These are phyloP conservation scores for Timema podura DNA, from an alignment of 2,888 invertebrate genomes.

Conservation along the genomic window DNA sequence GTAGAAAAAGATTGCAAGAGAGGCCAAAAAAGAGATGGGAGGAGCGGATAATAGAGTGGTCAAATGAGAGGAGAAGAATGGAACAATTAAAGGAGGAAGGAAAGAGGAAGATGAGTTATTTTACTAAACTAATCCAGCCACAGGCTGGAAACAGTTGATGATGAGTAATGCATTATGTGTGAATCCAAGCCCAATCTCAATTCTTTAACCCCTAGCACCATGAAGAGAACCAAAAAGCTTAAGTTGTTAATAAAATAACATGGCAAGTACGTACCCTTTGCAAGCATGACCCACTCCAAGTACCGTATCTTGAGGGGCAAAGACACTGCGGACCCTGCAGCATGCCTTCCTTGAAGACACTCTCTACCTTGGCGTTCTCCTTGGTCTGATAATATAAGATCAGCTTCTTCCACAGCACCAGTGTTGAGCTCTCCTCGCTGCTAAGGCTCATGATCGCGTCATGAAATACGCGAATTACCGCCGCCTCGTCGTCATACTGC, in stretches of 20 bases:
- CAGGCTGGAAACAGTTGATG: too few species aligned
- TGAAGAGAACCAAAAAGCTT: too few species aligned
- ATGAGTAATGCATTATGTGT: too few species aligned
- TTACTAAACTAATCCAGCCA: too few species aligned
- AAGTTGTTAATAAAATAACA: background rate
- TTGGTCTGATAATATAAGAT: slow-evolving; percentile 31
- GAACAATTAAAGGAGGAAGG: too few species aligned
- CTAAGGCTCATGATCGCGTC: slow-evolving; percentile 29
- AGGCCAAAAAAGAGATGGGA: too few species aligned
- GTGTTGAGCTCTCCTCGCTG: slow-evolving; percentile 33
- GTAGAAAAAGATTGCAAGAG: too few species aligned
- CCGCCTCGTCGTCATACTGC: slow-evolving; percentile 44
- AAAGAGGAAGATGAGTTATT: too few species aligned
- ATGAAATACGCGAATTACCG: slow-evolving; percentile 33
- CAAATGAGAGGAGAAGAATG: too few species aligned
- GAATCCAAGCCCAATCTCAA: too few species aligned
- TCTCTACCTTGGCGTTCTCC: slow-evolving; percentile 25
- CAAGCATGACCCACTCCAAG: slow-evolving; percentile 54
- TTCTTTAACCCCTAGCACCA: too few species aligned
- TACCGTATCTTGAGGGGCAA: slow-evolving; percentile 57
- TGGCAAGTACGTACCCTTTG: slow-evolving; percentile 39
- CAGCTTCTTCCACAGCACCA: slow-evolving; percentile 47
- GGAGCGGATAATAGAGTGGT: too few species aligned
- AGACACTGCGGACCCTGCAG: slow-evolving; percentile 48
- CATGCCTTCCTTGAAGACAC: slow-evolving; percentile 30